A percentile compares a stretch with the other conserved stretches of the same genome.
phyloP scores from a whole-genome alignment of 2,888 invertebrate species.

The Eupithecia abbreviata region DNA sequence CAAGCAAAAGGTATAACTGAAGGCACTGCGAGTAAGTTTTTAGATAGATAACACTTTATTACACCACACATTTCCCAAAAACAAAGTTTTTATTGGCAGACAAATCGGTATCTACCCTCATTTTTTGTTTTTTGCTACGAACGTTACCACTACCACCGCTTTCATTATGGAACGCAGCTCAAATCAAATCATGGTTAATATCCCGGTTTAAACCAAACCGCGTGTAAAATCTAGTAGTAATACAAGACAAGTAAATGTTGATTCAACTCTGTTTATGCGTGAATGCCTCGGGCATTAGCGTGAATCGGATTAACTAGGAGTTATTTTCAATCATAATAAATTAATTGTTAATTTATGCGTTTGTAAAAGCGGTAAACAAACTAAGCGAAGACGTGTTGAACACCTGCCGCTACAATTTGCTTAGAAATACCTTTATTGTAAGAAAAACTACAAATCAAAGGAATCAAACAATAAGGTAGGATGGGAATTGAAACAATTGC shows the following conservation, averaged over 20 bases:
- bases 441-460: conserved; percentile 3
- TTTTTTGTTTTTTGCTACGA: too few relatives aligned
- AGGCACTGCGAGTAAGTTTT: too few relatives aligned
- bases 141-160: too few relatives aligned
- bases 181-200: too few relatives aligned
- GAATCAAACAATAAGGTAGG: background rate
- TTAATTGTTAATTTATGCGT: conserved; percentile 65
- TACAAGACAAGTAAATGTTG: conserved; percentile 1
- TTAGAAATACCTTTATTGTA: conserved; percentile 15
- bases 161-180: too few relatives aligned
- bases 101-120: too few relatives aligned
- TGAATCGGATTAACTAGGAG: conserved; percentile 31
- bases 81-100: too few relatives aligned
- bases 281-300: conserved; percentile 28
- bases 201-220: too few relatives aligned
- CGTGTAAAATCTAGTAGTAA: background rate
- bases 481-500: background rate
- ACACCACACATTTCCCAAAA: too few relatives aligned
- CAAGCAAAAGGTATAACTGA: too few relatives aligned
- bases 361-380: conserved; percentile 56
- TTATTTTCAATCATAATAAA: conserved; percentile 58
- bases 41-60: too few relatives aligned
- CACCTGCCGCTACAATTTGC: conserved; percentile 49
- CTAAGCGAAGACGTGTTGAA: conserved; percentile 43
- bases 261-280: conserved; percentile 27